Evolutionary conservation across 2,113 vertebrate genomes (phyloP).

Genomic region (Picathartes gymnocephalus): DNA sequence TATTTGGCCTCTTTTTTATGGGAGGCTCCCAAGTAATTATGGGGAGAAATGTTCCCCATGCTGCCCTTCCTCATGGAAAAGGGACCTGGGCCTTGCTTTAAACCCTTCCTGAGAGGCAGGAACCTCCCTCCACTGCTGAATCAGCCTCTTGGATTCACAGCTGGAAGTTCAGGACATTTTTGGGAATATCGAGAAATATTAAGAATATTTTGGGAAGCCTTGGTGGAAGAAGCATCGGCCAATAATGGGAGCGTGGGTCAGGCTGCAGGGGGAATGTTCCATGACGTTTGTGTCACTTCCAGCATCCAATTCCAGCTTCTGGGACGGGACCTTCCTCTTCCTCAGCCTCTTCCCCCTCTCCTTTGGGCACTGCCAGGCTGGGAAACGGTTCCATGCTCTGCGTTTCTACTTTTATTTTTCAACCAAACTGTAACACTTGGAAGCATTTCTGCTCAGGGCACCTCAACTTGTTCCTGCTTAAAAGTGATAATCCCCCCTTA

Average conservation of each 20-base stretch:
- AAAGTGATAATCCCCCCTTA: slow-evolving; percentile 82
- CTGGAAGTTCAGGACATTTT: neutral
- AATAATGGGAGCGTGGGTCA: rapidly evolving
- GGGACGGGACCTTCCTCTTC: neutral
- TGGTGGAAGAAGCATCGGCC: neutral
- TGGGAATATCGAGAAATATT: neutral
- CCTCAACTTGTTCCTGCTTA: slow-evolving; percentile 76
- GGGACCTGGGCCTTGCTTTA: too few relatives aligned
- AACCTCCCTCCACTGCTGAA: neutral
- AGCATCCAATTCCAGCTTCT: neutral
- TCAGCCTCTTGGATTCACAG: neutral
- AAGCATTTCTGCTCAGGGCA: slow-evolving; percentile 72
- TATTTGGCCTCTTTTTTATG: neutral
- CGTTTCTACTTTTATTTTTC: slow-evolving; percentile 18
- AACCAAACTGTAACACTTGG: slow-evolving; percentile 64
- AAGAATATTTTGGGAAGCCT: neutral
- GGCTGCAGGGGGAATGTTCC: neutral
- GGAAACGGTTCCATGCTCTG: neutral
- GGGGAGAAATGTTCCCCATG: rapidly evolving
- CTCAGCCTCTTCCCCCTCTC: neutral
- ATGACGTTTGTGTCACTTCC: rapidly evolving
- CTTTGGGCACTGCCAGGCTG: neutral
- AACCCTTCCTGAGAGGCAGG: neutral
- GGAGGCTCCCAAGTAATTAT: neutral
- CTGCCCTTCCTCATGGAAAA: neutral